Evolutionary conservation across 2,797 vertebrate genomes (phyloP).

Genomic region (Liasis olivaceus): DNA sequence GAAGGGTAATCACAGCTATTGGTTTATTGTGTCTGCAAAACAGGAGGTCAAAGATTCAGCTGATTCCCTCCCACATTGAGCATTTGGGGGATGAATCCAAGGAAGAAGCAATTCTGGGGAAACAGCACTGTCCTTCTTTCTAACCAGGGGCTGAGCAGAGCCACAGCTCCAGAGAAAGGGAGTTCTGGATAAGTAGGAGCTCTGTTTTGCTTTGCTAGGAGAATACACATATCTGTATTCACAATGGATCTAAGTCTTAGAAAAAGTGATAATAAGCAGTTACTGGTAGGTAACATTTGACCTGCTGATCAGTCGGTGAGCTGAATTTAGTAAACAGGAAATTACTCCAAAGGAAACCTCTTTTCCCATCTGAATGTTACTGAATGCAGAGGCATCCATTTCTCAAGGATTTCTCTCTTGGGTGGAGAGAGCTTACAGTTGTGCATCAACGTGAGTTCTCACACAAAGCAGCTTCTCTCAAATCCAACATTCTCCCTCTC

Average conservation of each 20-base stretch:
- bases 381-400: neutral
- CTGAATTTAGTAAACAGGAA: neutral
- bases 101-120: neutral
- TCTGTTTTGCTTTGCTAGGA: neutral
- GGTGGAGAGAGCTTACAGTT: neutral
- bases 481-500: neutral
- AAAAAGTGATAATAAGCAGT: neutral
- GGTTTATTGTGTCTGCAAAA: slow-evolving; percentile 26
- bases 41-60: neutral
- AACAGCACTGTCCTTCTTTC: no score
- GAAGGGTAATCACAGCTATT: slow-evolving; percentile 24
- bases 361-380: neutral
- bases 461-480: slow-evolving; percentile 32
- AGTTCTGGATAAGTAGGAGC: neutral
- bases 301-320: neutral
- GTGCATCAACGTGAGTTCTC: slow-evolving; percentile 12
- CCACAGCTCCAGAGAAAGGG: neutral
- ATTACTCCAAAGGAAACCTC: neutral
- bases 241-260: neutral
- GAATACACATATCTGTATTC: neutral
- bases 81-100: neutral
- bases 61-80: neutral
- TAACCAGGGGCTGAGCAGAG: neutral
- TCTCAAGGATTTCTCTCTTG: neutral
- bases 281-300: neutral